Percentiles rank a stretch among this genome's conserved stretches.
Evolutionary conservation across 1,140 invertebrate genomes (phyloP).

Genomic region (Paralvinella palmiformis): DNA sequence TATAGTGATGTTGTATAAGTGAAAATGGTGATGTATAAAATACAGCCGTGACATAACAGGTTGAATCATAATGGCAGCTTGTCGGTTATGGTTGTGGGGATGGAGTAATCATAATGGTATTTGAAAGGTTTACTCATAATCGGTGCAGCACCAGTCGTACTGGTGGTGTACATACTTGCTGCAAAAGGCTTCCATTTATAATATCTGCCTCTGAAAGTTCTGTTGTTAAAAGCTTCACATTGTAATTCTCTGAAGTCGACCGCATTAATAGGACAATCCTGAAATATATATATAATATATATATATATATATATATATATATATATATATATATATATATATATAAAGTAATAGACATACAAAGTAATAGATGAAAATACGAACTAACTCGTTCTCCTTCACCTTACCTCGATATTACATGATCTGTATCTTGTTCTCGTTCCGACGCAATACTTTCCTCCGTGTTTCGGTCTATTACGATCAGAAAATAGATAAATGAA

Average conservation of each 20-base stretch:
- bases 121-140: too few relatives aligned
- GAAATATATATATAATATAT: conserved; percentile 22
- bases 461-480: conserved; percentile 50
- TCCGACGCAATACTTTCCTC: conserved; percentile 72
- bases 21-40: too few relatives aligned
- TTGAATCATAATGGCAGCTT: too few relatives aligned
- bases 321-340: conserved; percentile 4
- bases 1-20: too few relatives aligned
- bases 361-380: neutral
- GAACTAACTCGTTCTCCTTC: neutral
- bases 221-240: conserved; percentile 68
- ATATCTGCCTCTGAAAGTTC: conserved; percentile 36
- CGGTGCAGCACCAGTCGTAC: too few relatives aligned
- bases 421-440: conserved; percentile 65
- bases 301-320: neutral
- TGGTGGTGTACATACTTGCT: conserved; percentile 47
- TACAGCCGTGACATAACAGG: too few relatives aligned
- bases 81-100: too few relatives aligned
- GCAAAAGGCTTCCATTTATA: conserved; percentile 47
- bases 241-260: conserved; percentile 74
- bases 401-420: conserved; percentile 50
- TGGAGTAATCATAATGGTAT: too few relatives aligned
- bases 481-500: too few relatives aligned
- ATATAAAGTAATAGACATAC: neutral
- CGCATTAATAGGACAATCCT: conserved; percentile 61